A percentile compares a stretch with the other conserved stretches of the same genome.
These are phyloP conservation scores for Bettongia penicillata DNA, from an alignment of 2,113 vertebrate genomes.

Conservation along the genomic window DNA sequence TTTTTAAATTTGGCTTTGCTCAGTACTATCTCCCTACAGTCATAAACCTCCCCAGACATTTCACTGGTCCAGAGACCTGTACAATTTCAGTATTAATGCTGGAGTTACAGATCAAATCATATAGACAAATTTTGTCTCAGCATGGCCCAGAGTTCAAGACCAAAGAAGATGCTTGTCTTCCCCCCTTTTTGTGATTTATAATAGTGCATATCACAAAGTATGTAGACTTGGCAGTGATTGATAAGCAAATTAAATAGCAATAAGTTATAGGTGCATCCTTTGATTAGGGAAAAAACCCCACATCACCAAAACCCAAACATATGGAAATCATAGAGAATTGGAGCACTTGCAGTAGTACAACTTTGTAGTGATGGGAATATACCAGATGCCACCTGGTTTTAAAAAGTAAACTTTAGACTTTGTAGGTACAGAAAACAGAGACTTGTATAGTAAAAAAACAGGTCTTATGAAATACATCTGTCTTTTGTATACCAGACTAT, in stretches of 20 bases:
- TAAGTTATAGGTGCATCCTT: conserved; percentile 15
- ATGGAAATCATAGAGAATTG: conserved; percentile 61
- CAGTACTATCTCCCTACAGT: not conserved
- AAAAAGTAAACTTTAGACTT: conserved; percentile 47
- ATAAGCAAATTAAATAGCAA: conserved; percentile 20
- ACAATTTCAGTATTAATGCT: not conserved
- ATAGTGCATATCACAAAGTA: not conserved
- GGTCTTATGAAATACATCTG: conserved; percentile 41
- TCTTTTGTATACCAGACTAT: conserved; percentile 30
- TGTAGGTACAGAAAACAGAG: conserved; percentile 56
- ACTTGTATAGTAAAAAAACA: conserved; percentile 40
- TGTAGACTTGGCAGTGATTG: conserved; percentile 18
- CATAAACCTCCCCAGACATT: conserved; percentile 20
- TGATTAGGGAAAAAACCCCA: not conserved
- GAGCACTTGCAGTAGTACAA: conserved; percentile 62
- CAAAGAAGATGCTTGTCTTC: not conserved
- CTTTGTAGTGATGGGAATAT: conserved; percentile 57
- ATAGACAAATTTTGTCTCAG: not conserved
- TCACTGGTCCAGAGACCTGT: not conserved
- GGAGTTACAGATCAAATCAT: not conserved
- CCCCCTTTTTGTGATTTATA: not conserved
- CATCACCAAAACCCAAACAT: conserved; percentile 32
- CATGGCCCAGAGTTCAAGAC: not conserved
- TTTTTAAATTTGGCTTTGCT: conserved; percentile 11
- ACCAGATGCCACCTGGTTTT: conserved; percentile 63